Conservation (phyloP, 1,140 invertebrate genomes). For the Hirudo medicinalis region DNA sequence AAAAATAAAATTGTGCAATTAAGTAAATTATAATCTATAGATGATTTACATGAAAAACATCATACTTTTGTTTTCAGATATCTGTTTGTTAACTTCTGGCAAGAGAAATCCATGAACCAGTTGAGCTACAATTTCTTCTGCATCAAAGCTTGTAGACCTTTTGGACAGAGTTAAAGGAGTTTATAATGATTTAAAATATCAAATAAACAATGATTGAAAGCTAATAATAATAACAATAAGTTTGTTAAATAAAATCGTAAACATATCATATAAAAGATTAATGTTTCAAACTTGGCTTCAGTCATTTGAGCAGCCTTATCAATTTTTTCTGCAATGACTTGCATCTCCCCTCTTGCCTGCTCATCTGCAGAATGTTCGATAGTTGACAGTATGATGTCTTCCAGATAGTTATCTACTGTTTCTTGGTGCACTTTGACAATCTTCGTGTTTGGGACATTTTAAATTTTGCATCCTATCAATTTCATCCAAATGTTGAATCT, state of each 20-base stretch:
- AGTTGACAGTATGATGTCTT: constrained; percentile 50
- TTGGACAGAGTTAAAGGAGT: constrained; percentile 16
- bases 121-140: constrained; percentile 50
- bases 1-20: no score
- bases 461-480: neutral
- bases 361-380: constrained; percentile 48
- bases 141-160: constrained; percentile 41
- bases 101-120: constrained; percentile 52
- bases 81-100: constrained; percentile 46
- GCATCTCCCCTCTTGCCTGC: constrained; percentile 46
- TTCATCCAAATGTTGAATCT: neutral
- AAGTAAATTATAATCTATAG: no score
- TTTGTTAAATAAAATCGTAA: neutral
- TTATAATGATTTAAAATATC: no score
- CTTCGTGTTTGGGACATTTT: constrained; percentile 28
- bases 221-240: neutral
- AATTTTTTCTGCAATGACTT: constrained; percentile 47
- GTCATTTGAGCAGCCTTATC: constrained; percentile 46
- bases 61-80: constrained; percentile 36
- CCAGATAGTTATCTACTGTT: constrained; percentile 51
- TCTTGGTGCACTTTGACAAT: constrained; percentile 48
- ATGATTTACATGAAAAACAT: no score
- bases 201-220: neutral
- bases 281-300: constrained; percentile 30
- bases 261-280: neutral